phyloP scores from a whole-genome alignment of 2,888 invertebrate genomes.

The Patella caerulea region DNA sequence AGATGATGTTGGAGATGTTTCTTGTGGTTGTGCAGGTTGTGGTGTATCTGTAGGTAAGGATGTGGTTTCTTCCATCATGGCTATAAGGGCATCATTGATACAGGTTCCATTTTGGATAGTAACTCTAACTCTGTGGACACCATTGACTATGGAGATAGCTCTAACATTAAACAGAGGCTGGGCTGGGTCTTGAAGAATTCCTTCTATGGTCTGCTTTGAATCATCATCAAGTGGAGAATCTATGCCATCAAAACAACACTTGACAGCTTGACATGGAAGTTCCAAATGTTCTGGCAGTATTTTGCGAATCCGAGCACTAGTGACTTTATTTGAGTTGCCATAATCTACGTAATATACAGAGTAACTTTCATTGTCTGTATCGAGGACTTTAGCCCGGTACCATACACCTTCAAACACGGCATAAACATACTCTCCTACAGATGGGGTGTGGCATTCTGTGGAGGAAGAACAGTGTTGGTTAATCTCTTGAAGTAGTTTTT shows the following conservation, averaged over 20 bases:
- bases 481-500: not conserved
- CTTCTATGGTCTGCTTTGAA: not conserved
- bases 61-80: not conserved
- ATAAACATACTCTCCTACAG: conserved; percentile 44
- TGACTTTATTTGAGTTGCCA: conserved; percentile 55
- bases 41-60: no score
- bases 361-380: conserved; percentile 31
- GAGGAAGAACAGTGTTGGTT: not conserved
- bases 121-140: not conserved
- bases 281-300: conserved; percentile 29
- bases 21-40: no score
- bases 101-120: not conserved
- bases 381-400: conserved; percentile 51
- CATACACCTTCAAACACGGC: conserved; percentile 45
- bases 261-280: conserved; percentile 51
- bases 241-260: conserved; percentile 45
- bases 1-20: no score
- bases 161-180: not conserved
- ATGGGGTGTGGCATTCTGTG: not conserved
- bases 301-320: conserved; percentile 38
- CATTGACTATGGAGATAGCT: not conserved
- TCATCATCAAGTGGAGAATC: conserved; percentile 21
- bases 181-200: not conserved
- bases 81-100: not conserved
- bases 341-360: conserved; percentile 60